Evolutionary conservation across 2,113 vertebrate genomes (phyloP), one percentile per base, ranked within the genome.

Genomic region (Megalops atlanticus): DNA sequence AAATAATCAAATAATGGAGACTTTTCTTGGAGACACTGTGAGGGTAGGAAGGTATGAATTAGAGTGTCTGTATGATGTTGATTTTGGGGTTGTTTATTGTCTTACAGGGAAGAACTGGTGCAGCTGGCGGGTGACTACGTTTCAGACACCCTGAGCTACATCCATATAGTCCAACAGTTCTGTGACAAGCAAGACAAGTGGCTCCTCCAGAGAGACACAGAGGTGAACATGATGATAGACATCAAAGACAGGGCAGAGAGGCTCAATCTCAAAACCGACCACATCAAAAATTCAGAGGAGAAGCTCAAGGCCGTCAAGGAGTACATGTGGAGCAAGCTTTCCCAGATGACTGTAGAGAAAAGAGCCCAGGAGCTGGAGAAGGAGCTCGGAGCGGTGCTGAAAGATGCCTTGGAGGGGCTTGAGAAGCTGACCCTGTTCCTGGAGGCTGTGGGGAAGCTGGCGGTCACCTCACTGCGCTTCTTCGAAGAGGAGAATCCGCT

Each of bases 401-500:
- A 87, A 47, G 80, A 83, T 54, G 89, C 89, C 45, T 71, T 90
- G 77, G 27, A 31, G 5, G 91, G 91, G 0, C 80, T 94, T 83
- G 77, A 87, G 87, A 39, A 86, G 75, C 89, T 93, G 0, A 11
- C 85, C 15, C 11, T 4, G 73, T 92, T 94, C 78, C 84, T 93
- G 89, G 89, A 91, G 43, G 90, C 90, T n/a, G 77, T 94, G 84
- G 93, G 94, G 87, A 93, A 85, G 68, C 91, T 94, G 82, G 86
- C 91, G 0, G 90, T 87, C 82, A 93, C 92, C 15, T 93, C 93
- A 0, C 78, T 86, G 45, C 88, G 88, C 3, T 87, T 93, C 76
- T 93, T 93, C 73, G 45, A 1, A 3, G 86, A 81, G 0, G 72
- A 85, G 16, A 87, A 84, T 77, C 82, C 31, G 70, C 21, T 80